Evolutionary conservation across 2,113 vertebrate genomes (phyloP).

Genomic region (Verasper variegatus): DNA sequence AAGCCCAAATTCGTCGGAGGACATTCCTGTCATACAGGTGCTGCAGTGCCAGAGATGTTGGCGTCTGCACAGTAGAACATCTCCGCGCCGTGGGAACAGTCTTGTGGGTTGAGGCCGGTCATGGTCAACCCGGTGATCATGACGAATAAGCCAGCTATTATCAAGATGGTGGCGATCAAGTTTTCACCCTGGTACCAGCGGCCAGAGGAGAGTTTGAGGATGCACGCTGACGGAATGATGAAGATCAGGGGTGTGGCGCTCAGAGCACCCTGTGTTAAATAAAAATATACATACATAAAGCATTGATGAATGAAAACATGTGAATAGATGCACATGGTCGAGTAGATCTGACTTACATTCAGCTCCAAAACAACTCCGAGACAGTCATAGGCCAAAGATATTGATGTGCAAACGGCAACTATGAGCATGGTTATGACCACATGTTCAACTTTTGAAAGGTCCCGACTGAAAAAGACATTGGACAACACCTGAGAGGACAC

Average conservation of each 20-base stretch:
- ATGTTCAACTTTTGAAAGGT: slow-evolving; percentile 84
- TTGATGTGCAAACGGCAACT: slow-evolving; percentile 80
- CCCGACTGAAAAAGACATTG: slow-evolving; percentile 87
- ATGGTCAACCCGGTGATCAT: slow-evolving; percentile 89
- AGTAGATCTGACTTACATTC: slow-evolving; percentile 86
- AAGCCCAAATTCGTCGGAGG: background rate
- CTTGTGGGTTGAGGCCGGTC: slow-evolving; percentile 85
- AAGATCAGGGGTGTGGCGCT: slow-evolving; percentile 94
- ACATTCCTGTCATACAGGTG: slow-evolving; percentile 39
- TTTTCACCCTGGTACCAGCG: slow-evolving; percentile 87
- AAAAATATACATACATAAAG: background rate
- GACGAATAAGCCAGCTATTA: slow-evolving; percentile 86
- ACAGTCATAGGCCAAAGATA: slow-evolving; percentile 90
- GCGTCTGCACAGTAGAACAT: slow-evolving; percentile 90
- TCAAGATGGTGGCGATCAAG: slow-evolving; percentile 83
- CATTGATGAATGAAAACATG: background rate
- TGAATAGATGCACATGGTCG: background rate
- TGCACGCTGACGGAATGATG: slow-evolving; percentile 93
- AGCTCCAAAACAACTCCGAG: slow-evolving; percentile 93
- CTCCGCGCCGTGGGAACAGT: slow-evolving; percentile 91
- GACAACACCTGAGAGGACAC: slow-evolving; percentile 88
- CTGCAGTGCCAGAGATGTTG: slow-evolving; percentile 82
- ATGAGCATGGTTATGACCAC: slow-evolving; percentile 85
- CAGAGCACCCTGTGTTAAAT: slow-evolving; percentile 86
- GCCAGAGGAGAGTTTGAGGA: slow-evolving; percentile 88